Evolutionary conservation across 1,140 invertebrate genomes (phyloP).

Genomic region (Pissodes strobi): DNA sequence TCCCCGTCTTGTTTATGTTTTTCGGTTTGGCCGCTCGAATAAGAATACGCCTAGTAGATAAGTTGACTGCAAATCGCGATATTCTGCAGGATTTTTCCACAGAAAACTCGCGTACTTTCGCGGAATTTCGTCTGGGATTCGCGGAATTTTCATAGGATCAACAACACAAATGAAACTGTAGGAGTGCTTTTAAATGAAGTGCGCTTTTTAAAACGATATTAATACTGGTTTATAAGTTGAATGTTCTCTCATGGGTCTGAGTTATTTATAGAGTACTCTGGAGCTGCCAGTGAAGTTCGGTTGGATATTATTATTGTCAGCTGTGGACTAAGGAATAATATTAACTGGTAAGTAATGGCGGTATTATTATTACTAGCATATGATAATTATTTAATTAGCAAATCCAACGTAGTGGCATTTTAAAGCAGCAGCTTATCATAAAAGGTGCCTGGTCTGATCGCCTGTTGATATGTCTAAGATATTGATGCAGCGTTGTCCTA

Average conservation of each 20-base stretch:
- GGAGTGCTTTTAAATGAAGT: background rate
- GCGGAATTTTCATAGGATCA: background rate
- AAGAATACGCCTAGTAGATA: too few species aligned
- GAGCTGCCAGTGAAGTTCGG: too few species aligned
- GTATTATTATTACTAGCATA: too few species aligned
- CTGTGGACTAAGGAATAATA: too few species aligned
- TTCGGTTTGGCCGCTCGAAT: background rate
- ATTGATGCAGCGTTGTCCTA: too few species aligned
- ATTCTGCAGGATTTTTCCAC: background rate
- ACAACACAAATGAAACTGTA: background rate
- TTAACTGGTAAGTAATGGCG: too few species aligned
- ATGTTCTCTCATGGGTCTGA: slow-evolving; percentile 13
- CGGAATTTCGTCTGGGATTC: background rate
- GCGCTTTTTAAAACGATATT: slow-evolving; percentile 2
- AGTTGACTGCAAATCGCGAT: background rate
- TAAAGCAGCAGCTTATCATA: too few species aligned
- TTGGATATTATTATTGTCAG: too few species aligned
- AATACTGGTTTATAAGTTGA: slow-evolving; percentile 25
- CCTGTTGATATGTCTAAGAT: too few species aligned
- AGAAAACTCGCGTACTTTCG: background rate
- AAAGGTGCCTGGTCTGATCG: too few species aligned
- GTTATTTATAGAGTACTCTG: slow-evolving; percentile 17
- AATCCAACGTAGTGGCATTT: too few species aligned
- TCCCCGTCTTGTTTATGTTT: slow-evolving; percentile 17
- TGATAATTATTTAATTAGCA: too few species aligned